Conservation (phyloP, 2,113 vertebrate species). For the Ceuthmochares aereus region DNA sequence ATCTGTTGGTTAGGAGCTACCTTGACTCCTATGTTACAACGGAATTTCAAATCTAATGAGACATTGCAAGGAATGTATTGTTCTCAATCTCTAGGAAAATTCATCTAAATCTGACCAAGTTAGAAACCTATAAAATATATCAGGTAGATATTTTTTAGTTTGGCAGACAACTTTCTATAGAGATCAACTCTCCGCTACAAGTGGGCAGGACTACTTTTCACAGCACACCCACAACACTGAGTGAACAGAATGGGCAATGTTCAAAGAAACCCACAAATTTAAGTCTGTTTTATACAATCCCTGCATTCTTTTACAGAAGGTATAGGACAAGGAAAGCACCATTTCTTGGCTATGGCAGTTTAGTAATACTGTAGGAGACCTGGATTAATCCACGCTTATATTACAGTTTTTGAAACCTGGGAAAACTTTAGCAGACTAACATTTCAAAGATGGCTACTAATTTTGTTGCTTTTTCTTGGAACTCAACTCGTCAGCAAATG, state of each 20-base stretch:
- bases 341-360: not conserved
- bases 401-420: not conserved
- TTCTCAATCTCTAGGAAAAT: not conserved
- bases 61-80: not conserved
- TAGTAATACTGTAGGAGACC: not conserved
- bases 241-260: not conserved
- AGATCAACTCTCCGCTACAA: not conserved
- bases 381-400: not conserved
- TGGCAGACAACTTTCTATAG: not conserved
- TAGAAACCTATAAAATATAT: not conserved
- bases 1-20: no score
- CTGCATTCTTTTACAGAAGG: not conserved
- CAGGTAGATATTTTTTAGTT: not conserved
- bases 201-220: not conserved
- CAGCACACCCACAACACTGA: not conserved
- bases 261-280: not conserved
- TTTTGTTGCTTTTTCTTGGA: not conserved
- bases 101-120: not conserved
- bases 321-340: not conserved
- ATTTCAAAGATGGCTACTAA: not conserved
- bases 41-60: not conserved
- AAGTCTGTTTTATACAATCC: not conserved
- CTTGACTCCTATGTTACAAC: no score
- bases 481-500: not conserved
- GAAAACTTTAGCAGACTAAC: not conserved